Percentiles rank a stretch among this genome's conserved stretches.
These are phyloP conservation scores for Akabosia matsudoensis DNA, from an alignment of 1,140 invertebrate genomes.

Conservation along the genomic window DNA sequence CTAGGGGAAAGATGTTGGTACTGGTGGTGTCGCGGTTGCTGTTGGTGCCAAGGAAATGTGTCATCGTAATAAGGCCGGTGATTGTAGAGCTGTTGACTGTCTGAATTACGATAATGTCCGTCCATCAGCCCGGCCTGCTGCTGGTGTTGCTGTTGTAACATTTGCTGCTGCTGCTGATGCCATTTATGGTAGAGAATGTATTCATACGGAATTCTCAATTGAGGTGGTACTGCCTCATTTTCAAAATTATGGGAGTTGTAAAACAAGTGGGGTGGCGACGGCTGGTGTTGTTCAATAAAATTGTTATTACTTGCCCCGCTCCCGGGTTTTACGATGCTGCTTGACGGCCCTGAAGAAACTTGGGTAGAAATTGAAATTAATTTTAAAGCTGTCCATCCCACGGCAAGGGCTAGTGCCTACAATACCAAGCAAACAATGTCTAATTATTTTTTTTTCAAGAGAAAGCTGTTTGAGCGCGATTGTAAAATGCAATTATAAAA, in stretches of 20 bases:
- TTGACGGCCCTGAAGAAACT: constrained; percentile 2
- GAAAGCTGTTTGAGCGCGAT: too few relatives aligned
- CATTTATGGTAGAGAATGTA: constrained; percentile 13
- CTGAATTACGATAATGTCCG: background rate
- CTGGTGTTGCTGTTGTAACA: background rate
- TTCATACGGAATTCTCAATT: constrained; percentile 6
- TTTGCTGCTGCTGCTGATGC: constrained; percentile 9
- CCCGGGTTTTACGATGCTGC: background rate
- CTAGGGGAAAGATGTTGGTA: background rate
- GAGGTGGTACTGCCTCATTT: background rate
- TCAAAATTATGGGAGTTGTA: constrained; percentile 2
- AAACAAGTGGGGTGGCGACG: background rate
- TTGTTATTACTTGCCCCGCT: background rate
- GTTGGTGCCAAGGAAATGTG: background rate
- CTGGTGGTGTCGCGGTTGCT: background rate
- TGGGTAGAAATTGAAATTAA: constrained; percentile 33
- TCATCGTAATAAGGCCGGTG: background rate
- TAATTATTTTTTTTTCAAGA: too few relatives aligned
- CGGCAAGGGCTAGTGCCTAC: constrained; percentile 31
- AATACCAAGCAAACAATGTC: too few relatives aligned
- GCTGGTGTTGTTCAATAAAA: background rate
- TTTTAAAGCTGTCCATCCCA: constrained; percentile 27
- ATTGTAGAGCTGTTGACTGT: background rate
- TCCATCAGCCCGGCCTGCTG: background rate
- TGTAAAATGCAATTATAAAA: too few relatives aligned